A percentile compares a stretch with the other conserved stretches of the same genome.
Evolutionary conservation across 2,797 vertebrate genomes (phyloP).

Genomic region (Pangasius krempfi): DNA sequence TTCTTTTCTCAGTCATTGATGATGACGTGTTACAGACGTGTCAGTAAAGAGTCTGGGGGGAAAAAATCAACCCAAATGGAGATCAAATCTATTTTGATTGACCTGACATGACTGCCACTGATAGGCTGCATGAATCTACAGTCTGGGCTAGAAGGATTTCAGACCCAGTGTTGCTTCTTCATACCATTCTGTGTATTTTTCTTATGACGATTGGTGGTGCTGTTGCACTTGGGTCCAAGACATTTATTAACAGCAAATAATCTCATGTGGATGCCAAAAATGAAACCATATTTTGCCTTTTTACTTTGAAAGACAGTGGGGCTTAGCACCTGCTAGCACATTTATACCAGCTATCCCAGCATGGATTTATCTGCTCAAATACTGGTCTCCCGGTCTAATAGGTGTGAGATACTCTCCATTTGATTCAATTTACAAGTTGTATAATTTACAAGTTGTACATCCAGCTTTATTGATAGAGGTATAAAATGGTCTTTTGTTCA

Average conservation of each 20-base stretch:
- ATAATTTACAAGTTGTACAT: background rate
- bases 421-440: slow-evolving; percentile 1
- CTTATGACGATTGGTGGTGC: background rate
- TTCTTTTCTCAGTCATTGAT: background rate
- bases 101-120: background rate
- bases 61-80: background rate
- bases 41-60: background rate
- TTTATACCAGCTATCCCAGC: background rate
- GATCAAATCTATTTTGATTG: background rate
- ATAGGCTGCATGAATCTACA: background rate
- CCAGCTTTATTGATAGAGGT: background rate
- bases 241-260: background rate
- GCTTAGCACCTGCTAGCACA: background rate
- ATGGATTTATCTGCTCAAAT: background rate
- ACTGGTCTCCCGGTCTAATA: background rate
- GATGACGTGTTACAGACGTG: background rate
- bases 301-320: background rate
- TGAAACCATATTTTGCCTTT: background rate
- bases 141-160: background rate
- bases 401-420: background rate
- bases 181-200: background rate
- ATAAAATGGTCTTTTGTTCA: background rate
- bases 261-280: background rate
- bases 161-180: background rate
- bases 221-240: background rate